Base-by-base conservation (phyloP, 2,888 invertebrate species). In the Linnaemya tessellans region DNA sequence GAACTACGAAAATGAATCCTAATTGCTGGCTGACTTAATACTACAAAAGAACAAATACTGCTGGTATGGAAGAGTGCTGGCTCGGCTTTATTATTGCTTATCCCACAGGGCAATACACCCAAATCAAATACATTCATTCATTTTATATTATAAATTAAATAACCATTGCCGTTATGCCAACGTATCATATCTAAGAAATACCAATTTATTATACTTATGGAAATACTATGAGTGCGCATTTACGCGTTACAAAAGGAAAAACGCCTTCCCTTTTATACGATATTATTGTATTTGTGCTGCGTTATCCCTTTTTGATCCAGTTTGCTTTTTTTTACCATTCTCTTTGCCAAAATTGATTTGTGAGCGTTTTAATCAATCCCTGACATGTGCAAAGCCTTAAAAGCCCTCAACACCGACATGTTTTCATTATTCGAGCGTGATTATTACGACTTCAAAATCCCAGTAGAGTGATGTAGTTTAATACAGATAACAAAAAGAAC, bases 341-440 rank as follows among this genome's bases (percentile, higher is more conserved):
- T 73, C 75, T 87, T 84, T 84, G 70, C 67, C 79, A 73, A 87
- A 88, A 88, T 88, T 90, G 90, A 89, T 90, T 89, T 89, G 73
- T 82, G 80, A 78, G 80, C 89, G 88, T 89, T 90, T 90, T 90
- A 90, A 90, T 90, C 89, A 90, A 90, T 90, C 89, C 88, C 91
- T 89, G 91, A 89, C 90, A 90, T 90, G 90, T 89, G 88, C 86
- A 85, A 77, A 73, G 70, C 68, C 70, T 68, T 73, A 58, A 77
- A 84, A 81, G 81, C 78, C 84, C 81, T 84, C 74, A 78, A 81
- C 78, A 78, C 81, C 84, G 84, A 79, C 73, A 84, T 84, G 78
- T 84, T 84, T 84, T 84, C 71, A 85, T 85, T 85, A 79, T 78
- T 60, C 84, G 81, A 84, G 87, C 86, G 87, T 87, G 87, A 87